Base-by-base conservation (phyloP, 2,113 vertebrate genomes). In the Spea bombifrons region DNA sequence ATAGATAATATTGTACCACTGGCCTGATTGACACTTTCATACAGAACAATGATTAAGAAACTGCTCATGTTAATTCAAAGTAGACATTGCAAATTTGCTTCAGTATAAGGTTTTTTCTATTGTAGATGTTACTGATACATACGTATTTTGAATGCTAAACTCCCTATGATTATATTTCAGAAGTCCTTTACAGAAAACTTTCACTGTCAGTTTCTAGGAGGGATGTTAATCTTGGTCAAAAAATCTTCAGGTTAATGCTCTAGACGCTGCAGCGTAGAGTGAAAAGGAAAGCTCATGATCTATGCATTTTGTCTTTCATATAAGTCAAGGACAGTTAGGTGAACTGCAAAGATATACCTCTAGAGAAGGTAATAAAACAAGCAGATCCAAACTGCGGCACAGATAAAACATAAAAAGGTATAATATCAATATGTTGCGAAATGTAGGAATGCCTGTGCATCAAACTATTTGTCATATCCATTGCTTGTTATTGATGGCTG, bases 291-390 rank as follows among this genome's bases (percentile, higher is more conserved):
- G 17, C 64, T 73, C 71, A 80, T 80, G 70, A 80, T 73, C 77
- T 73, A 80, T 73, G 77, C 15, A 63, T 80, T 80, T 50, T 59
- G 48, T 73, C 63, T 80, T 80, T 67, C 72, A 49, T 67, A 59
- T 80, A 80, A 80, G 77, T 80, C 77, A 73, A 80, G 77, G 71
- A 73, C 77, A 80, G 43, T 49, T 52, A 57, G 71, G 71, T 80
- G 71, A 73, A 73, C 71, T 80, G 50, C n/a, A 80, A 73, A 80
- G 64, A 73, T 73, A 79, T 79, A 80, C 43, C 64, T 79, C 44
- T 43, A 55, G 77, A 79, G 52, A 66, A 67, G 49, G 71, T 30
- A 73, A 67, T 80, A 73, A 59, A 80, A 72, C 73, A 66, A 0
- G 10, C 10, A 57, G 70, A 66, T 79, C 70, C 63, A 66, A 64